A percentile compares a stretch with the other conserved stretches of the same genome.
Evolutionary conservation across 2,113 vertebrate species (phyloP).

Genomic region (Tragelaphus imberbis): DNA sequence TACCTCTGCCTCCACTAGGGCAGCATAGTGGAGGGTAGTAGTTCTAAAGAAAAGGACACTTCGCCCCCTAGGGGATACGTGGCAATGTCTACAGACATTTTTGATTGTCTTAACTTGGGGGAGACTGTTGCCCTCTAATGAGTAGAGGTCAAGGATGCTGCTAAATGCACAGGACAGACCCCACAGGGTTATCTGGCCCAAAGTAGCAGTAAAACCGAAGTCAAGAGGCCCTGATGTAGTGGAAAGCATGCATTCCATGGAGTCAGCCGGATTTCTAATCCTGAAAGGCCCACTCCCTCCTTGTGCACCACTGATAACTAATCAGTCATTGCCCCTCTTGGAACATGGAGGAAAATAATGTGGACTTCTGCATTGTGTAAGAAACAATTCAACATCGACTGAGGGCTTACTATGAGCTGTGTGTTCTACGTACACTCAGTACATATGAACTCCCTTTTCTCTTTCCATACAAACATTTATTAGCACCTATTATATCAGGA

Average conservation of each 20-base stretch:
- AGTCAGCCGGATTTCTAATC: not conserved
- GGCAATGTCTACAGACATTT: not conserved
- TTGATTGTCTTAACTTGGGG: not conserved
- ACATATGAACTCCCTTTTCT: not conserved
- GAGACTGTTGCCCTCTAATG: not conserved
- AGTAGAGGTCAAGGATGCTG: not conserved
- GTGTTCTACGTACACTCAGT: too few relatives aligned
- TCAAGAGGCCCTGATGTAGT: not conserved
- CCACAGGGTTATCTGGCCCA: not conserved
- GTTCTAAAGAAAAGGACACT: not conserved
- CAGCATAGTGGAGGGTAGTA: not conserved
- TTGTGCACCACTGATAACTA: not conserved
- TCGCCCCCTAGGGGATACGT: not conserved
- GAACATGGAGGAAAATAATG: not conserved
- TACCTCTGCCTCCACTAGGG: not conserved
- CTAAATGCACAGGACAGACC: not conserved
- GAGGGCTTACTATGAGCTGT: not conserved
- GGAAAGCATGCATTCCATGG: not conserved
- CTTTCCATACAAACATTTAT: not conserved
- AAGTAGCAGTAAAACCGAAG: accelerated
- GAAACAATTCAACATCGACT: not conserved
- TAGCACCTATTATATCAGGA: not conserved
- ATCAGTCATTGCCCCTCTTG: not conserved
- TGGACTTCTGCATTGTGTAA: not conserved
- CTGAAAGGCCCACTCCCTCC: not conserved